phyloP scores from a whole-genome alignment of 2,888 invertebrate genomes.

The Pegoplata infirma region DNA sequence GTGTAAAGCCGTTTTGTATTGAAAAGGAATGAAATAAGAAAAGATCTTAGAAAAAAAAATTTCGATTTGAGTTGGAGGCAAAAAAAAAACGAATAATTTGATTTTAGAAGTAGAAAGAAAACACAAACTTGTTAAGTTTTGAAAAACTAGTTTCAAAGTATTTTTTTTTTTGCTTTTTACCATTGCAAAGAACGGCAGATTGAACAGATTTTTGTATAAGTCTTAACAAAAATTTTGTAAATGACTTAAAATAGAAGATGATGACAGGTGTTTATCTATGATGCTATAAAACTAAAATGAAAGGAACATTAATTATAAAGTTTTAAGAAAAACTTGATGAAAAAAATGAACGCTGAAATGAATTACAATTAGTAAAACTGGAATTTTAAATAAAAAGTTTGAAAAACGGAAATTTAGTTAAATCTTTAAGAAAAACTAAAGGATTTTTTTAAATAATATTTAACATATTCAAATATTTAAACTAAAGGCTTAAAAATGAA shows the following conservation, averaged over 20 bases:
- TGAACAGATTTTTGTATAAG: conserved; percentile 6
- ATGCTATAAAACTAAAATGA: background rate
- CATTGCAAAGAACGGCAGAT: conserved; percentile 20
- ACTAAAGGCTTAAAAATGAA: background rate
- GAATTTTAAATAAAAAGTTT: too few relatives aligned
- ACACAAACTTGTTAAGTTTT: conserved; percentile 13
- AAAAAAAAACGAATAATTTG: too few relatives aligned
- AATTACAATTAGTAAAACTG: too few relatives aligned
- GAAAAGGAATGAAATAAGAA: background rate
- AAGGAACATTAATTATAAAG: background rate
- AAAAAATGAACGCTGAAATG: background rate
- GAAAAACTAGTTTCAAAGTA: conserved; percentile 13
- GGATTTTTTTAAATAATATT: too few relatives aligned
- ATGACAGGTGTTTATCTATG: conserved; percentile 26
- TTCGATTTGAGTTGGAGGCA: background rate
- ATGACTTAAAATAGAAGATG: conserved; percentile 14
- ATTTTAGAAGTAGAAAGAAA: conserved; percentile 6
- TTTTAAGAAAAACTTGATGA: background rate
- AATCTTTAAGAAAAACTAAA: too few relatives aligned
- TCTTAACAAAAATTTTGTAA: conserved; percentile 15
- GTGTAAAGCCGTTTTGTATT: conserved; percentile 24
- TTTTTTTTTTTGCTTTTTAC: background rate
- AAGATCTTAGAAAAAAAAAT: background rate
- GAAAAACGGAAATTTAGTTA: too few relatives aligned
- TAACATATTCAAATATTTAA: too few relatives aligned